Percentiles rank a stretch among this genome's conserved stretches.
These are phyloP conservation scores for Laticauda laticaudata DNA, from an alignment of 2,113 vertebrate species.

Conservation along the genomic window DNA sequence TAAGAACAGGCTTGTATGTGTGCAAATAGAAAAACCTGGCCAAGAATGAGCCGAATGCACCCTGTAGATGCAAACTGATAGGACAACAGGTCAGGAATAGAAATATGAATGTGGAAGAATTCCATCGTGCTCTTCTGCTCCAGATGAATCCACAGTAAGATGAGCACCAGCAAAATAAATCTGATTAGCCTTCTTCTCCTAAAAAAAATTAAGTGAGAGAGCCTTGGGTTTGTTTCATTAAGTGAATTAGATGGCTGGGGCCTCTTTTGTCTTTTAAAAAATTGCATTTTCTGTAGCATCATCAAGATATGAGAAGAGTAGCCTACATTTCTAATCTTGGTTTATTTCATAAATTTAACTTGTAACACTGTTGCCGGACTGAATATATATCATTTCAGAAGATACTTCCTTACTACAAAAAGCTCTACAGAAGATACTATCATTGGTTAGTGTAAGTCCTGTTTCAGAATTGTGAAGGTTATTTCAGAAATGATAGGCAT, in stretches of 20 bases:
- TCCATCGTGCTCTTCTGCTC: background rate
- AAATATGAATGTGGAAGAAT: background rate
- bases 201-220: background rate
- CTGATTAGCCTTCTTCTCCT: background rate
- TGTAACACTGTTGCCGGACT: rapidly evolving
- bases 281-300: background rate
- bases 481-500: background rate
- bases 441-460: background rate
- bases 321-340: background rate
- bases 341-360: background rate
- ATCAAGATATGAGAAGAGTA: background rate
- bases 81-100: background rate
- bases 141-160: background rate
- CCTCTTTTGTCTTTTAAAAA: background rate
- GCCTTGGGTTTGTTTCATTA: background rate
- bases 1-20: background rate
- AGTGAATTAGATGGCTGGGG: background rate
- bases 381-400: background rate
- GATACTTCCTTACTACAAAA: background rate
- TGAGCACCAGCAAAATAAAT: background rate
- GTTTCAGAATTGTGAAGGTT: slow-evolving; percentile 31
- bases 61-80: background rate
- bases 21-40: background rate
- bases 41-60: background rate
- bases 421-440: background rate